Conservation (phyloP, 2,113 vertebrate genomes). For the Chaenogobius annularis region DNA sequence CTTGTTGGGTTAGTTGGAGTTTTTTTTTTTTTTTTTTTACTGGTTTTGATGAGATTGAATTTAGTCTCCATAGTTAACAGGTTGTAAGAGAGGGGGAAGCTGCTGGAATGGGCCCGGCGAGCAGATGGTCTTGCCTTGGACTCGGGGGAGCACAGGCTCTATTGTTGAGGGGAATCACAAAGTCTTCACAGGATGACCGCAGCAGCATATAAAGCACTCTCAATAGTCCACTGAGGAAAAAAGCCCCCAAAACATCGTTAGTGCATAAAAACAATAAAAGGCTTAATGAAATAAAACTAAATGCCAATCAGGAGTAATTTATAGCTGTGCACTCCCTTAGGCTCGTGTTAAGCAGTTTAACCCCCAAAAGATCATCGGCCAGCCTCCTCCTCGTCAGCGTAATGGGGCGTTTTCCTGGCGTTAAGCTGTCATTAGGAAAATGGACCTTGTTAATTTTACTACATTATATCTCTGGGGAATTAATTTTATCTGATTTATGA, state of each 20-base stretch:
- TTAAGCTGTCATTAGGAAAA: slow-evolving; percentile 66
- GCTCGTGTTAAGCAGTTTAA: slow-evolving; percentile 32
- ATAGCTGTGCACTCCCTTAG: slow-evolving; percentile 23
- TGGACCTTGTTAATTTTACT: slow-evolving; percentile 54
- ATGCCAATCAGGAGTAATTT: slow-evolving; percentile 51
- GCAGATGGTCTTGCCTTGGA: slow-evolving; percentile 71
- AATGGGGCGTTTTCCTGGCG: slow-evolving; percentile 39
- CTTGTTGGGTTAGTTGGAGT: neutral
- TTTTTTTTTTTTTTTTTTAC: slow-evolving; percentile 12
- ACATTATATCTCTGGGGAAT: slow-evolving; percentile 24
- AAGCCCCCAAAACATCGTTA: slow-evolving; percentile 1
- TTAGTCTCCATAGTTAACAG: slow-evolving; percentile 59
- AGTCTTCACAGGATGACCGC: slow-evolving; percentile 45
- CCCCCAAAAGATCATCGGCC: slow-evolving; percentile 46
- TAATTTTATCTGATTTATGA: slow-evolving; percentile 27
- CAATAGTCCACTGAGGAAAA: slow-evolving; percentile 38
- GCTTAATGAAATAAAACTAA: slow-evolving; percentile 51
- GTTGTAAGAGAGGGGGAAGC: slow-evolving; percentile 71
- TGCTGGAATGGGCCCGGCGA: slow-evolving; percentile 54
- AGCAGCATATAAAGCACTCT: slow-evolving; percentile 43
- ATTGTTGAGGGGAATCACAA: slow-evolving; percentile 60
- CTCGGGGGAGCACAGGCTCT: slow-evolving; percentile 51
- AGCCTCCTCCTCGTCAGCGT: slow-evolving; percentile 25
- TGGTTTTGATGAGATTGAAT: neutral
- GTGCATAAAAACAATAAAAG: slow-evolving; percentile 39